Percentiles rank a stretch among this genome's conserved stretches.
These are phyloP conservation scores for Dipodomys stephensi DNA, from an alignment of 2,113 vertebrate genomes.

Conservation along the genomic window DNA sequence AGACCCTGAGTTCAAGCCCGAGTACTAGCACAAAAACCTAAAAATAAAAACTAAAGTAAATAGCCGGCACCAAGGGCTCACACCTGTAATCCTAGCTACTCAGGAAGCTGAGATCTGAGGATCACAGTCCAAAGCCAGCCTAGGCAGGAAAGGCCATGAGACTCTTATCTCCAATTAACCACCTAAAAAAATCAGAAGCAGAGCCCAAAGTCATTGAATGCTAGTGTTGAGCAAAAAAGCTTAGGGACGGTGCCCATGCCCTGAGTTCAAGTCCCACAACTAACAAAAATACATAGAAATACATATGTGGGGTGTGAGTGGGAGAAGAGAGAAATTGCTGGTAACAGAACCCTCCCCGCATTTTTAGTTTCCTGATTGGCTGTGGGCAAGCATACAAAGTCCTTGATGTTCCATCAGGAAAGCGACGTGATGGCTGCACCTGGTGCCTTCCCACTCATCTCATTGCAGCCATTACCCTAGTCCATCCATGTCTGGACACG, in stretches of 20 bases:
- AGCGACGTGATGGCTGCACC: background rate
- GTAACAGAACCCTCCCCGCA: background rate
- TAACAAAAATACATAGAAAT: background rate
- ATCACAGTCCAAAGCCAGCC: too few species aligned
- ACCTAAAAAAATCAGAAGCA: too few species aligned
- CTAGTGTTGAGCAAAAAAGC: too few species aligned
- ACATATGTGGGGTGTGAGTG: background rate
- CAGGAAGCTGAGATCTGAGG: too few species aligned
- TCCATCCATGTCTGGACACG: background rate
- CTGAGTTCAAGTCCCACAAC: too few species aligned
- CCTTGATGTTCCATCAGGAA: background rate
- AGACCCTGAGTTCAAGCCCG: background rate
- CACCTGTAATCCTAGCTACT: too few species aligned
- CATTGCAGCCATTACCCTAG: background rate
- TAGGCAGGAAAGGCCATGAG: too few species aligned
- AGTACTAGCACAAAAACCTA: too few species aligned
- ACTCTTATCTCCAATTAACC: too few species aligned
- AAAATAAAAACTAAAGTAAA: background rate
- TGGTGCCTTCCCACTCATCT: background rate
- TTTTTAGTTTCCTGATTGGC: background rate
- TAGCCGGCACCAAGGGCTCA: background rate
- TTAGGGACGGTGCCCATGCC: too few species aligned
- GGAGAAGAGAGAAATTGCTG: background rate
- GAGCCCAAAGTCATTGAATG: too few species aligned
- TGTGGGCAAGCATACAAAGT: background rate